Conservation (phyloP, 2,888 invertebrate genomes). For the Eupithecia insigniata region DNA sequence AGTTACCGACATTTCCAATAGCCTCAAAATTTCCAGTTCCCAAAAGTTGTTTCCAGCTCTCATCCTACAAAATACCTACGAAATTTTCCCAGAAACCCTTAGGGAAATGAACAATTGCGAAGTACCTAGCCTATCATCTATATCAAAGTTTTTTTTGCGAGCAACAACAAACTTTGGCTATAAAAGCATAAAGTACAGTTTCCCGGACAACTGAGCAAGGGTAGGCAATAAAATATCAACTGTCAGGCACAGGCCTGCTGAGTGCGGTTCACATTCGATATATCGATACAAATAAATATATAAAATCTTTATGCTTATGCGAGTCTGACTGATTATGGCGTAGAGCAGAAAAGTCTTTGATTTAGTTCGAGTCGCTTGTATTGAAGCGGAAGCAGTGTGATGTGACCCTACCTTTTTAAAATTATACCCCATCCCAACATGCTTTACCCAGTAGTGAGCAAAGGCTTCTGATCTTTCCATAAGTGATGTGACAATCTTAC, state of each 20-base stretch:
- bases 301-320: constrained; percentile 1
- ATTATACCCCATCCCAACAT: neutral
- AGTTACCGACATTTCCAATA: neutral
- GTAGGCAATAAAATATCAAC: constrained; percentile 52
- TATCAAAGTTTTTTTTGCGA: constrained; percentile 14
- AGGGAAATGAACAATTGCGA: constrained; percentile 4
- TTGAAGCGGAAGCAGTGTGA: neutral
- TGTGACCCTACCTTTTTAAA: neutral
- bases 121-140: neutral
- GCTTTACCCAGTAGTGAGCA: neutral
- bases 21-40: neutral
- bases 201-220: constrained; percentile 38
- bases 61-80: neutral
- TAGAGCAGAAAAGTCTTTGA: neutral
- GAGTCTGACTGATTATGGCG: neutral
- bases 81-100: neutral
- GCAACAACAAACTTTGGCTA: constrained; percentile 18
- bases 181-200: constrained; percentile 28
- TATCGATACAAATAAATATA: constrained; percentile 15
- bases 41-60: neutral
- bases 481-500: neutral
- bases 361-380: neutral
- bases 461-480: neutral
- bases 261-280: constrained; percentile 26
- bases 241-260: constrained; percentile 45